A percentile compares a stretch with the other conserved stretches of the same genome.
Evolutionary conservation across 2,888 invertebrate genomes (phyloP).

Genomic region (Scotopteryx bipunctaria): DNA sequence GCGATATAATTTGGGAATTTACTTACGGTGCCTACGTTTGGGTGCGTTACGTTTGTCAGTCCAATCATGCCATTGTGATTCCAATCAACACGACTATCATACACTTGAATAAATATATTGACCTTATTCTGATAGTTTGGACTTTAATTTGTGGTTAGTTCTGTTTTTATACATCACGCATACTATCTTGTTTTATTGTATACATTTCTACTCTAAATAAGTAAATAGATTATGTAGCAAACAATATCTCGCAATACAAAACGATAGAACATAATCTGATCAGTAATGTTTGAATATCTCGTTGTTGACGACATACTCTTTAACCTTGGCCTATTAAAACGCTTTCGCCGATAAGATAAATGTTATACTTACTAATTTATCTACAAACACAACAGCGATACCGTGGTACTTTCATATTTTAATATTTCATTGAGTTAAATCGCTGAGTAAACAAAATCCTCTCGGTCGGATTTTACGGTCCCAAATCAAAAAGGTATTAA

Average conservation of each 20-base stretch:
- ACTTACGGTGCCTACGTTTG: neutral
- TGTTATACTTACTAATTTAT: conserved; percentile 24
- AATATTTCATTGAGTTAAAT: neutral
- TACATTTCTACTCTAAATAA: neutral
- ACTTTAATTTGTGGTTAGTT: neutral
- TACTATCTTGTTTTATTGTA: neutral
- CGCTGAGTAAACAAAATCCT: neutral
- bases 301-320: conserved; percentile 17
- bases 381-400: conserved; percentile 28
- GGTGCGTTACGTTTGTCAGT: neutral
- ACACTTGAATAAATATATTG: neutral
- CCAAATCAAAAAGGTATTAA: neutral
- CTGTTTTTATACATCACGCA: neutral
- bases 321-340: conserved; percentile 40
- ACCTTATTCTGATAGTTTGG: neutral
- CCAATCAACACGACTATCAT: no score
- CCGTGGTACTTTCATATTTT: conserved; percentile 29
- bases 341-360: conserved; percentile 40
- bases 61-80: no score
- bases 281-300: conserved; percentile 2
- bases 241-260: neutral
- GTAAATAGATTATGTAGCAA: neutral
- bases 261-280: conserved; percentile 7
- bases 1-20: conserved; percentile 44
- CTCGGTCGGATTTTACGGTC: neutral